A percentile compares a stretch with the other conserved stretches of the same genome.
Evolutionary conservation across 2,888 invertebrate species (phyloP).

Genomic region (Apamea monoglypha): DNA sequence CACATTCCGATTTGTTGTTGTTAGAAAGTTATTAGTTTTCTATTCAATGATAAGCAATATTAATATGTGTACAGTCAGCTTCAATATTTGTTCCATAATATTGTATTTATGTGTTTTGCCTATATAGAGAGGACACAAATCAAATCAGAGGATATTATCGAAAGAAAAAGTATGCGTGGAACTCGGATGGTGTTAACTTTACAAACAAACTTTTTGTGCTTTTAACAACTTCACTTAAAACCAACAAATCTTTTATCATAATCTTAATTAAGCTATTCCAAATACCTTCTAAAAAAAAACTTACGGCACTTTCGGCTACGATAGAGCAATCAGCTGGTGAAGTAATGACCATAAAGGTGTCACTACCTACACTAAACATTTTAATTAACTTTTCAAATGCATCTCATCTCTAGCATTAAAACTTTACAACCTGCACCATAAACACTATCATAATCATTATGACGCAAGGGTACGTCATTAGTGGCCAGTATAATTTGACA

Average conservation of each 20-base stretch:
- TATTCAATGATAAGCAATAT: not conserved
- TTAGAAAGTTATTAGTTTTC: slow-evolving; percentile 25
- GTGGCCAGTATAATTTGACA: slow-evolving; percentile 28
- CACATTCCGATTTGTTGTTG: slow-evolving; percentile 35
- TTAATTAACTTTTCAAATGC: slow-evolving; percentile 44
- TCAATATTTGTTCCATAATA: not conserved
- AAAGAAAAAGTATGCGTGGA: not conserved
- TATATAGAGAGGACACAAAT: not conserved
- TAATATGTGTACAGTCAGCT: not conserved
- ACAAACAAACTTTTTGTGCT: slow-evolving; percentile 6
- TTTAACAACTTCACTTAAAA: slow-evolving; percentile 17
- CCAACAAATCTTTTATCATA: slow-evolving; percentile 27
- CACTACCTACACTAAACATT: slow-evolving; percentile 48
- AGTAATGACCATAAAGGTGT: slow-evolving; percentile 45
- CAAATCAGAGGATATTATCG: not conserved
- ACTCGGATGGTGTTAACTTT: not conserved
- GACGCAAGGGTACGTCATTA: slow-evolving; percentile 44
- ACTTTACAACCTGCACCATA: slow-evolving; percentile 37
- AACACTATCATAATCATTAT: slow-evolving; percentile 31
- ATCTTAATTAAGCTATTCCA: slow-evolving; percentile 37
- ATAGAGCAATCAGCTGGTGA: slow-evolving; percentile 32
- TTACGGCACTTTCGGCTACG: slow-evolving; percentile 12
- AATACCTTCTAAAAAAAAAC: slow-evolving; percentile 1
- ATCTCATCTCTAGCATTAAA: slow-evolving; percentile 48
- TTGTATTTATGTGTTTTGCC: not conserved